These are phyloP conservation scores for Phalloptychus januarius DNA, from an alignment of 2,797 vertebrate species.

Conservation along the genomic window DNA sequence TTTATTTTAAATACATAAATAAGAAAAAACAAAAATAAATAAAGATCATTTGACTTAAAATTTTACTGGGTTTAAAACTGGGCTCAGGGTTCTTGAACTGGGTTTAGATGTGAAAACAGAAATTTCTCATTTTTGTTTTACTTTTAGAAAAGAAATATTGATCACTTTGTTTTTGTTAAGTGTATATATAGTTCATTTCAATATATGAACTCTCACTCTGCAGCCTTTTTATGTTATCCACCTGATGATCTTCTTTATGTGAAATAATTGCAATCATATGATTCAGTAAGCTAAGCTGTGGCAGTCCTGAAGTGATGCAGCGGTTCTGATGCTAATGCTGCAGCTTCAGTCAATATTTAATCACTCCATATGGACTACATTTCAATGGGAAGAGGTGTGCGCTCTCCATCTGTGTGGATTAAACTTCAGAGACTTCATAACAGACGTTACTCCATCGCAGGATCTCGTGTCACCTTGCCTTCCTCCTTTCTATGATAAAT, in stretches of 20 bases:
- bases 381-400: neutral
- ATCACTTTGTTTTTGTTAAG: neutral
- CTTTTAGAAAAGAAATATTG: neutral
- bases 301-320: neutral
- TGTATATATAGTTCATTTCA: no score
- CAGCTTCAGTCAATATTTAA: conserved; percentile 10
- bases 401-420: neutral
- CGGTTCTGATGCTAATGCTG: neutral
- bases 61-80: neutral
- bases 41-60: neutral
- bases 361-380: neutral
- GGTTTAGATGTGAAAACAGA: neutral
- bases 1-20: neutral
- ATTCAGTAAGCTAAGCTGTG: neutral
- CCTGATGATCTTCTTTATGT: no score
- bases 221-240: no score
- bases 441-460: neutral
- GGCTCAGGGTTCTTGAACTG: neutral
- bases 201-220: no score
- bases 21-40: neutral
- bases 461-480: neutral
- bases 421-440: conserved; percentile 5
- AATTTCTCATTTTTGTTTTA: neutral
- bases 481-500: neutral
- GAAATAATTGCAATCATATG: neutral